Base-by-base conservation (phyloP, 2,113 vertebrate species). In the Rhipidura dahli region DNA sequence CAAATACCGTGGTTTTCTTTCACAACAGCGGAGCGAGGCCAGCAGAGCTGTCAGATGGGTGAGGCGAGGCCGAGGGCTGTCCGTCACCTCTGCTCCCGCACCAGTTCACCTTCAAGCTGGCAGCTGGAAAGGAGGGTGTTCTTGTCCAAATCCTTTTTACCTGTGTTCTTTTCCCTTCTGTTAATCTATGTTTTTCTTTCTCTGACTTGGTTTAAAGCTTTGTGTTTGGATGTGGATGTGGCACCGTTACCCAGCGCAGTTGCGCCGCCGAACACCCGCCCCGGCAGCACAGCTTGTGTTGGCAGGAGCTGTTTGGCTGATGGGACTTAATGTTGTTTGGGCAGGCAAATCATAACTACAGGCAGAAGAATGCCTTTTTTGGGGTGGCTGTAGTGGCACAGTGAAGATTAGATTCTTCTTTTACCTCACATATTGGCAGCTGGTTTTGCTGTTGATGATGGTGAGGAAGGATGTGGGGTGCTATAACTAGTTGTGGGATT, bases 1-100 rank as follows among this genome's bases (percentile, higher is more conserved):
- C 90, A 96, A 96, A 95, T 86, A 93, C 79, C 12, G 26, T 80
- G 92, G 90, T 90, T 95, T 96, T 88, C 92, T 95, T 73, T 94
- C 76, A 77, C 88, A 92, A 66, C 79, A 95, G 89, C 13, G 10
- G 2, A 3, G 63, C 44, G 85, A 45, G 89, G 64, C 80, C 15
- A 7, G 64, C 24, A 6, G 82, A 56, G 77, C 66, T 76, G 78
- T 89, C 65, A 44, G 94, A 6, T 19, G 26, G 76, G 33, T 22
- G 84, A 96, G 80, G 64, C 2, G 7, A 87, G 82, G 95, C 92
- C 37, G 11, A 68, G 79, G 61, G 35, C 79, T 64, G 53, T 30
- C 80, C 51, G 0, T 87, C 75, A 80, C 53, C 82, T 71, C 11
- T 23, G 57, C 30, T 91, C 47, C 76, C 28, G 2, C 42, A 17